phyloP scores from a whole-genome alignment of 2,888 invertebrate genomes.

The Agapetus fuscipes region DNA sequence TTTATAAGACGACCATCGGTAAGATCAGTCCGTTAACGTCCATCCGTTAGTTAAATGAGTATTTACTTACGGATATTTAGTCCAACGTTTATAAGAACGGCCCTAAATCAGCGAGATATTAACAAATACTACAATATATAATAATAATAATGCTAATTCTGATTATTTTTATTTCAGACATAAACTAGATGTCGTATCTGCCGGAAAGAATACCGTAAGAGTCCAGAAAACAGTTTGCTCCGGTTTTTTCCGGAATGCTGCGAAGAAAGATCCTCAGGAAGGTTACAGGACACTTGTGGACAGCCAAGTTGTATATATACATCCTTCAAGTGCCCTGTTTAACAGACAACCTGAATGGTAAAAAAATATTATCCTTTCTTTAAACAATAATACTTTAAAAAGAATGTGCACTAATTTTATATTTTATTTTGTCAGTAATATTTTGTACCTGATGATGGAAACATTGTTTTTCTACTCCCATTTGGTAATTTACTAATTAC shows the following conservation, averaged over 20 bases:
- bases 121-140: background rate
- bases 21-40: too few species aligned
- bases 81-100: background rate
- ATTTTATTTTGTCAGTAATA: background rate
- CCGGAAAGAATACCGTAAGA: slow-evolving; percentile 89
- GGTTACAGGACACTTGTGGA: slow-evolving; percentile 95
- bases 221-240: slow-evolving; percentile 98
- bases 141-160: slow-evolving; percentile 5
- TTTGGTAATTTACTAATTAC: too few species aligned
- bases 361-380: background rate
- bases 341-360: slow-evolving; percentile 98
- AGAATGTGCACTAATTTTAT: too few species aligned
- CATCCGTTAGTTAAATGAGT: too few species aligned
- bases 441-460: background rate
- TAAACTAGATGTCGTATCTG: slow-evolving; percentile 92
- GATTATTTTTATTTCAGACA: slow-evolving; percentile 53
- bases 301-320: slow-evolving; percentile 97
- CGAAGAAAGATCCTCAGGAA: slow-evolving; percentile 98
- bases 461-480: background rate
- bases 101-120: background rate
- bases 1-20: too few species aligned
- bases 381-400: too few species aligned
- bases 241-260: slow-evolving; percentile 97
- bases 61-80: background rate
- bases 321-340: slow-evolving; percentile 95